Conservation (phyloP, 2,113 vertebrate species). For the Athene cunicularia region DNA sequence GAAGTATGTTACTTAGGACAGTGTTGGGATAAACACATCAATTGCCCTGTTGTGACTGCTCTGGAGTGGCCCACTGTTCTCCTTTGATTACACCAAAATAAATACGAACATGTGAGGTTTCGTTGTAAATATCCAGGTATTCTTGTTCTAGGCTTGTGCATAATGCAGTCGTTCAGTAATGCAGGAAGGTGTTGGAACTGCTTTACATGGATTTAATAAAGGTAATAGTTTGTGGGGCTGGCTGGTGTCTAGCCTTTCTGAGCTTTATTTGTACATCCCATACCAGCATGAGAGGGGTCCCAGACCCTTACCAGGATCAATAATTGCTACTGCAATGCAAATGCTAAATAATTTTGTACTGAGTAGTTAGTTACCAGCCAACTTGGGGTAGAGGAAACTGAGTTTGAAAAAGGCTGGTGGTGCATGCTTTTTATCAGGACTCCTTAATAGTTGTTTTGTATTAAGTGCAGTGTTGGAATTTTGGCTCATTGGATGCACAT, state of each 20-base stretch:
- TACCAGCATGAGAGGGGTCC: neutral
- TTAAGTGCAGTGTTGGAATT: neutral
- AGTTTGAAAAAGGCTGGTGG: neutral
- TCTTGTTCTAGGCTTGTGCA: neutral
- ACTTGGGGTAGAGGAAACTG: neutral
- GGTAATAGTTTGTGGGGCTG: neutral
- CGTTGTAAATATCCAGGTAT: rapidly evolving
- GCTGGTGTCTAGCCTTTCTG: neutral
- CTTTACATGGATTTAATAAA: neutral
- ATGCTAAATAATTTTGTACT: neutral
- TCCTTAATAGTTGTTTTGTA: neutral
- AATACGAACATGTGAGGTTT: rapidly evolving
- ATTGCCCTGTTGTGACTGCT: neutral
- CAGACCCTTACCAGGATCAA: neutral
- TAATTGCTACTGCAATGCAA: neutral
- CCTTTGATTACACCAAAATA: neutral
- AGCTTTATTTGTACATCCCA: rapidly evolving
- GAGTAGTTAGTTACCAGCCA: neutral
- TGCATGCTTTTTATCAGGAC: neutral
- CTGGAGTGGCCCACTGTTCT: neutral
- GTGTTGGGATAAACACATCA: neutral
- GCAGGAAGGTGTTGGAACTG: neutral
- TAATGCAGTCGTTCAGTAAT: neutral
- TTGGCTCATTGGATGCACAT: neutral
- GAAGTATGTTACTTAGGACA: neutral